Evolutionary conservation across 2,113 vertebrate genomes (phyloP).

Genomic region (Forbesichthys papilliferus): DNA sequence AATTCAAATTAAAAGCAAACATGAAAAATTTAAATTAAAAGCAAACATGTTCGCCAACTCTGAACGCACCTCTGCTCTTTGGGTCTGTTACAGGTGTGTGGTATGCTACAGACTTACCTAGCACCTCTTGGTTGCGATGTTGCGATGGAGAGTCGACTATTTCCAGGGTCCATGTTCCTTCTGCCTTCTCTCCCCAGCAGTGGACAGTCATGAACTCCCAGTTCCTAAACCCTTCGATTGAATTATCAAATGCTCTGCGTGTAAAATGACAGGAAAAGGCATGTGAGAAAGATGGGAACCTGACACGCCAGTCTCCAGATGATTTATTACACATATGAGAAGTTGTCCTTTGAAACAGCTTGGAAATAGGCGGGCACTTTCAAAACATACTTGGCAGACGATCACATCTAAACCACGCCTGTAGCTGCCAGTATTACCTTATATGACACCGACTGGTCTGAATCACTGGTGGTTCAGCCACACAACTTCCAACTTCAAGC

Average conservation of each 20-base stretch:
- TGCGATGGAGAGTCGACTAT: constrained; percentile 83
- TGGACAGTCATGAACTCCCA: constrained; percentile 97
- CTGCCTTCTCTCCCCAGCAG: constrained; percentile 89
- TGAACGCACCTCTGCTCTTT: not conserved
- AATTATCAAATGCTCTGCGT: constrained; percentile 44
- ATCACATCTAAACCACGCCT: too few species aligned
- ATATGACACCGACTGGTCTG: too few species aligned
- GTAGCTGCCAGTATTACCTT: too few species aligned
- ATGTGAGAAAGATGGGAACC: not conserved
- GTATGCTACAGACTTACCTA: constrained; percentile 75
- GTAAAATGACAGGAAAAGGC: not conserved
- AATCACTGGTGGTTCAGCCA: too few species aligned
- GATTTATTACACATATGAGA: too few species aligned
- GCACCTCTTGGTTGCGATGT: constrained; percentile 81
- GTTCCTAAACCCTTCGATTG: constrained; percentile 87
- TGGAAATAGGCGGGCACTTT: too few species aligned
- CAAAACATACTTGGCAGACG: too few species aligned
- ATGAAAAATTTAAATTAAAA: not conserved
- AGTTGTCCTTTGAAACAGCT: too few species aligned
- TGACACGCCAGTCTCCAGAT: too few species aligned
- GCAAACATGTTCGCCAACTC: too few species aligned
- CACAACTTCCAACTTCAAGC: too few species aligned
- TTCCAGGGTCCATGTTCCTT: constrained; percentile 89
- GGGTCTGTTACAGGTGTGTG: not conserved
- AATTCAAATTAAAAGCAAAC: not conserved